A percentile compares a stretch with the other conserved stretches of the same genome.
phyloP scores from a whole-genome alignment of 2,113 vertebrate species.

The Pelecanus crispus region DNA sequence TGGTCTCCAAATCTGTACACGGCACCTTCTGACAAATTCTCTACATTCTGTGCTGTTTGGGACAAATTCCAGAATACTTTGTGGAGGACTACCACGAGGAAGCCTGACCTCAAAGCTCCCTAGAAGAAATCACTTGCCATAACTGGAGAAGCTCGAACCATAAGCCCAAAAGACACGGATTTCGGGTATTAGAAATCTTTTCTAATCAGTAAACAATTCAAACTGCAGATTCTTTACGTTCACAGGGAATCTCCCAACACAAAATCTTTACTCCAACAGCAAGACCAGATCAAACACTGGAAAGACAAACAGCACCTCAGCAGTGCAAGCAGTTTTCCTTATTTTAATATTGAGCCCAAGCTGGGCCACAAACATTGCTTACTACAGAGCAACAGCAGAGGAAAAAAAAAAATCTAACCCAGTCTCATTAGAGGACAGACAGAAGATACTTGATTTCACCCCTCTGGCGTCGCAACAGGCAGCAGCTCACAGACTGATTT shows the following conservation, averaged over 20 bases:
- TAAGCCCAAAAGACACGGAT: not conserved
- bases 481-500: not conserved
- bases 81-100: not conserved
- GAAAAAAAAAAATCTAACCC: not conserved
- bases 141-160: not conserved
- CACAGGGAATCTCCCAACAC: not conserved
- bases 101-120: not conserved
- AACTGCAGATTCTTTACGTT: not conserved
- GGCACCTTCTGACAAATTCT: not conserved
- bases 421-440: not conserved
- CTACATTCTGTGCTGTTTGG: not conserved
- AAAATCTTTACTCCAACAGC: not conserved
- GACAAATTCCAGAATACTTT: not conserved
- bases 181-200: constrained; percentile 10
- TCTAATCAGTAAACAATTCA: not conserved
- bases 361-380: not conserved
- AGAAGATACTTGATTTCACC: not conserved
- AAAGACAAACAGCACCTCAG: not conserved
- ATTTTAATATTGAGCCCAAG: not conserved
- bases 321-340: not conserved
- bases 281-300: not conserved
- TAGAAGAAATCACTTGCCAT: not conserved
- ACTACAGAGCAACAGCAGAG: not conserved
- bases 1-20: not conserved
- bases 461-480: fast-evolving